These are phyloP conservation scores for Boloria selene DNA, from an alignment of 2,888 invertebrate species.

Conservation along the genomic window DNA sequence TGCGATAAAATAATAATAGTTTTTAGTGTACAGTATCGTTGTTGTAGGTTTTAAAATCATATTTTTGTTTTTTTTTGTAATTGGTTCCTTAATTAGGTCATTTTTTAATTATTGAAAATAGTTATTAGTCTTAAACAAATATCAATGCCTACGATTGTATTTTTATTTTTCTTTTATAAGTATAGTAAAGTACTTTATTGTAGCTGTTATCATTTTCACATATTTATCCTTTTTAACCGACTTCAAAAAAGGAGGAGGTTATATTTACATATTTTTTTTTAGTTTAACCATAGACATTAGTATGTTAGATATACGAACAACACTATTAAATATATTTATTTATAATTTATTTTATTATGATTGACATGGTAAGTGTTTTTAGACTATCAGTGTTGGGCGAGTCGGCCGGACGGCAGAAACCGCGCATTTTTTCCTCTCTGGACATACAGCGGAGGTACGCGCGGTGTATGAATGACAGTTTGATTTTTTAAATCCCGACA, in stretches of 20 bases:
- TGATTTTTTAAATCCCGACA: conserved; percentile 26
- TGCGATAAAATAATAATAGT: conserved; percentile 30
- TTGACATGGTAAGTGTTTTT: conserved; percentile 54
- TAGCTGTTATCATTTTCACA: too few relatives aligned
- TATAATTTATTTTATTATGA: conserved; percentile 22
- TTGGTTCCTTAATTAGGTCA: too few relatives aligned
- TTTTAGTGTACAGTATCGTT: too few relatives aligned
- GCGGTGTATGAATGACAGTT: conserved; percentile 33
- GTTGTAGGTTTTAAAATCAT: not conserved
- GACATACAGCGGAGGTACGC: conserved; percentile 77
- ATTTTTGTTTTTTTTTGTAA: too few relatives aligned
- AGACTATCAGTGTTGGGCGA: conserved; percentile 79
- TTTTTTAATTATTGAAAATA: too few relatives aligned
- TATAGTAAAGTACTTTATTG: too few relatives aligned
- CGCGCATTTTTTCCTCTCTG: conserved; percentile 78
- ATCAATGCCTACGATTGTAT: too few relatives aligned
- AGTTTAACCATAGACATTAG: conserved; percentile 3
- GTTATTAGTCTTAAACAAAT: too few relatives aligned
- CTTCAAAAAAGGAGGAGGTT: too few relatives aligned
- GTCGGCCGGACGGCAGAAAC: conserved; percentile 73
- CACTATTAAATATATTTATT: conserved; percentile 19
- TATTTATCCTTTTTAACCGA: too few relatives aligned
- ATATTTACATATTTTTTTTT: not conserved
- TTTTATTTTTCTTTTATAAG: too few relatives aligned
- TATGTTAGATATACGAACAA: not conserved